Conservation (phyloP, 1,140 invertebrate genomes). For the Chelonus insularis region DNA sequence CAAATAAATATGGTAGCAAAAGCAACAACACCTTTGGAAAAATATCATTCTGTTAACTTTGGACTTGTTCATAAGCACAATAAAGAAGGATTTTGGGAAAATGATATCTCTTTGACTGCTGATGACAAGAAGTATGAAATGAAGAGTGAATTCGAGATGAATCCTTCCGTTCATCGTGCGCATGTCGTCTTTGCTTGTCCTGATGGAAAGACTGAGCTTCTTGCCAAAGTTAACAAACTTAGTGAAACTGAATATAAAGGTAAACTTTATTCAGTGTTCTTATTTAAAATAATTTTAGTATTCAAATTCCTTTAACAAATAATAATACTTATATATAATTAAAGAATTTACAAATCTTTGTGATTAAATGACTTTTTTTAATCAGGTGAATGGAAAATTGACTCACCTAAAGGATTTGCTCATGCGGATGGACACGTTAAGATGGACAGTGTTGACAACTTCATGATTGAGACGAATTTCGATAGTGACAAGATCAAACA, state of each 20-base stretch:
- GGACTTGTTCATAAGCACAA: constrained; percentile 60
- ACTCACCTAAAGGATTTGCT: constrained; percentile 50
- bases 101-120: constrained; percentile 49
- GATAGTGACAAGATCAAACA: constrained; percentile 69
- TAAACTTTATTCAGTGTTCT: constrained; percentile 36
- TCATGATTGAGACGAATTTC: constrained; percentile 65
- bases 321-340: too few species aligned
- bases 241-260: constrained; percentile 63
- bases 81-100: constrained; percentile 54
- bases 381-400: constrained; percentile 47
- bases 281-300: too few species aligned
- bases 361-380: neutral
- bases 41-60: constrained; percentile 62
- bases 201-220: constrained; percentile 58
- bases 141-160: constrained; percentile 51
- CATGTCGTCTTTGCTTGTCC: constrained; percentile 56
- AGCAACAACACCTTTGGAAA: constrained; percentile 54
- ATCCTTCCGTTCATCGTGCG: constrained; percentile 38
- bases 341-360: too few species aligned
- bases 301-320: too few species aligned
- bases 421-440: constrained; percentile 60
- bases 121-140: constrained; percentile 61
- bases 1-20: constrained; percentile 35
- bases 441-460: constrained; percentile 67
- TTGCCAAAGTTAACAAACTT: constrained; percentile 60